These are phyloP conservation scores for Bucco capensis DNA, from an alignment of 2,113 vertebrate species.

Conservation along the genomic window DNA sequence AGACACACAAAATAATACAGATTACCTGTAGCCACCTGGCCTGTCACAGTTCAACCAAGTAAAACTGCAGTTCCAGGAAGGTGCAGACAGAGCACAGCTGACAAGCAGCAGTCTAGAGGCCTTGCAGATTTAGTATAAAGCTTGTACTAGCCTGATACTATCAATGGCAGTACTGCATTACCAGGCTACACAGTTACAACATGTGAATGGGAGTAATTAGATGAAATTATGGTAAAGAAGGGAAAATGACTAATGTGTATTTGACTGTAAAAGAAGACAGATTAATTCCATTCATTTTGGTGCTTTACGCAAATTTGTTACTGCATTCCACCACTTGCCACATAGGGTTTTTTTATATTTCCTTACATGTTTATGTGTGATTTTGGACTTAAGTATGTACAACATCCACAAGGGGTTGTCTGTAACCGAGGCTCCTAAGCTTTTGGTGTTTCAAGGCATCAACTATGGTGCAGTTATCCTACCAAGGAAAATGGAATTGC, in stretches of 20 bases:
- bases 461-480: background rate
- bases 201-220: background rate
- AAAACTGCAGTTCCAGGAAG: background rate
- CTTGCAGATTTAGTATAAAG: background rate
- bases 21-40: background rate
- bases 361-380: background rate
- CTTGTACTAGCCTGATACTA: background rate
- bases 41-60: background rate
- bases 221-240: background rate
- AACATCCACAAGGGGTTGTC: rapidly evolving
- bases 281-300: background rate
- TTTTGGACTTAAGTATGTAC: background rate
- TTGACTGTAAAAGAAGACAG: background rate
- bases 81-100: background rate
- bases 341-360: background rate
- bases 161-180: background rate
- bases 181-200: background rate
- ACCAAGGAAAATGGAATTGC: background rate
- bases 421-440: background rate
- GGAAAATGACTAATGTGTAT: background rate
- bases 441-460: background rate
- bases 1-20: background rate
- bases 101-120: background rate
- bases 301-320: background rate
- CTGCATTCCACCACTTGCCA: background rate